Evolutionary conservation across 2,113 vertebrate genomes (phyloP).

Genomic region (Embiotoca jacksoni): DNA sequence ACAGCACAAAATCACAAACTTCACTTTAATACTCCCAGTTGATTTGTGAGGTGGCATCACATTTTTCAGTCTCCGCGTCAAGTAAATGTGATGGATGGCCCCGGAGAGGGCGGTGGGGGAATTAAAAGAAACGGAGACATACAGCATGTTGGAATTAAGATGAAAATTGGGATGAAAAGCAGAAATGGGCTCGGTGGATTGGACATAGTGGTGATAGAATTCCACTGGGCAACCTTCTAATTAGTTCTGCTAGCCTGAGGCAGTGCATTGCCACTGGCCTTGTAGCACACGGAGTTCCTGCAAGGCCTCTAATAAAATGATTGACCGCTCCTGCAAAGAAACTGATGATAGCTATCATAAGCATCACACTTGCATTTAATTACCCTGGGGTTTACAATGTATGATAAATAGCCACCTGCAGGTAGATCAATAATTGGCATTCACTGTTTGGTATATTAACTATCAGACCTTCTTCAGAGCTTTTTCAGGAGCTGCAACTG

Average conservation of each 20-base stretch:
- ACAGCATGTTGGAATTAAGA: constrained; percentile 70
- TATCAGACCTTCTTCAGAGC: constrained; percentile 35
- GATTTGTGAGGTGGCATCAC: constrained; percentile 53
- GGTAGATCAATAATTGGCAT: constrained; percentile 83
- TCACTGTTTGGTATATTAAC: constrained; percentile 73
- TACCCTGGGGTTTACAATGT: constrained; percentile 80
- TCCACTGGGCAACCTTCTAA: constrained; percentile 84
- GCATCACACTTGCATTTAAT: constrained; percentile 79
- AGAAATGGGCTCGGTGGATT: constrained; percentile 70
- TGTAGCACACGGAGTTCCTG: constrained; percentile 74
- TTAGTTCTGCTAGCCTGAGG: constrained; percentile 83
- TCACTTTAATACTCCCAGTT: constrained; percentile 43
- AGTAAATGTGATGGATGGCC: constrained; percentile 67
- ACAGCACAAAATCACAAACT: constrained; percentile 48
- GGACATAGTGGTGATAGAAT: constrained; percentile 76
- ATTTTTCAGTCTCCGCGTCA: constrained; percentile 71
- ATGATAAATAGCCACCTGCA: constrained; percentile 80
- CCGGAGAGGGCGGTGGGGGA: constrained; percentile 62
- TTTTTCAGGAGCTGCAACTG: constrained; percentile 46
- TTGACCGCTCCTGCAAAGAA: constrained; percentile 78
- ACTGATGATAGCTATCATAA: constrained; percentile 81
- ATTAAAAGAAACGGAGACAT: constrained; percentile 73
- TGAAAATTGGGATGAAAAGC: constrained; percentile 69
- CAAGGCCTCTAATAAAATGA: constrained; percentile 80
- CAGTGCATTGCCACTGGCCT: constrained; percentile 76